Evolutionary conservation across 1,140 invertebrate genomes (phyloP), one percentile per base, ranked within the genome.

Genomic region (Heliconius eleuchia): DNA sequence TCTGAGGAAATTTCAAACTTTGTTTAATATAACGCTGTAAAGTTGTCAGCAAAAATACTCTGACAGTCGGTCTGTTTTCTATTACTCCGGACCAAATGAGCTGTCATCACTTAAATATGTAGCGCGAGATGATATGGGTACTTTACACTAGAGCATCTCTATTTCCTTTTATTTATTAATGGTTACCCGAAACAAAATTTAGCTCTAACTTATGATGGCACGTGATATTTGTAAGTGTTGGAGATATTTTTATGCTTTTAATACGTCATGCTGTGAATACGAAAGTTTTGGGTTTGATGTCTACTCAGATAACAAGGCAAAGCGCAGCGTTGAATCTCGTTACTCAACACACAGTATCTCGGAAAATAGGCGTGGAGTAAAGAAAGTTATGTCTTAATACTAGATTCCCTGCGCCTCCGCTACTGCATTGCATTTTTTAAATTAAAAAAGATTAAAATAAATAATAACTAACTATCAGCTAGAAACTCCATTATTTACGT

Each of bases 81-180:
- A 72, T 78, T 46, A 46, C 71, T 73, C 50, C 71, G 52, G 71
- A 73, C 72, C 42, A 52, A 78, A 78, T 73, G 76, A 78, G 50
- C 76, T 78, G 76, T 78, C 76, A 78, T 73, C 76, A n/a, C 71
- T 77, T 55, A 78, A 60, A 60, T 73, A 78, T 73, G 50, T 73
- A 30, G 39, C 52, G 76, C 37, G 71, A 78, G 71, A 73, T 78
- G 76, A 78, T 73, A 60, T 76, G 74, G 74, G 74, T 70, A n/a
- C 74, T 66, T 13, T 37, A 52, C 37, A 70, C 66, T 27, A 70
- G 66, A 70, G 34, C 19, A 46, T 27, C 74, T 34, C 52, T 39
- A 70, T 66, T 76, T 70, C 60, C 37, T 76, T 70, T 76, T 76
- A 76, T 71, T 76, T 76, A 76, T 66, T 66, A 30, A 66, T 16